phyloP scores from a whole-genome alignment of 2,113 vertebrate species.

The Cebidichthys violaceus region DNA sequence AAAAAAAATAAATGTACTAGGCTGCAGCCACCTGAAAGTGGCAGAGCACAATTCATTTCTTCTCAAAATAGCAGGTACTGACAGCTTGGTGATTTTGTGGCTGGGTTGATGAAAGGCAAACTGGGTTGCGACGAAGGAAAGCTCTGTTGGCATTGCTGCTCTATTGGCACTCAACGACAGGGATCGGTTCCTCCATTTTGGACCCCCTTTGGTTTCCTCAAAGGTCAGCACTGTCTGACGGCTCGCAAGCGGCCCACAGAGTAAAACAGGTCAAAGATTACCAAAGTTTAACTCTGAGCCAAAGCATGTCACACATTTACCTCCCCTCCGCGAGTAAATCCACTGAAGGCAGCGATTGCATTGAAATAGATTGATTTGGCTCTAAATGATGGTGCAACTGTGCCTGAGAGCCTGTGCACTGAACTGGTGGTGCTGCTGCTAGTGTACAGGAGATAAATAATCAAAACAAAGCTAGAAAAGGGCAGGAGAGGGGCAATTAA shows the following conservation, averaged over 20 bases:
- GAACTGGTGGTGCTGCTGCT: conserved; percentile 1
- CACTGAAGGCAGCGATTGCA: neutral
- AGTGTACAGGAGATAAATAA: conserved; percentile 17
- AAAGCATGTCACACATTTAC: neutral
- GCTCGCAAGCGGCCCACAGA: neutral
- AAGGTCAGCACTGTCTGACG: conserved; percentile 42
- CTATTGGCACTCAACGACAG: neutral
- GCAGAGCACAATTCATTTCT: neutral
- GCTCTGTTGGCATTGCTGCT: neutral
- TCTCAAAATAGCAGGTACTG: neutral
- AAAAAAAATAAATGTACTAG: conserved; percentile 4
- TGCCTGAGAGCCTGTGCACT: neutral
- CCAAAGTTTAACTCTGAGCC: neutral
- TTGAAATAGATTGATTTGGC: neutral
- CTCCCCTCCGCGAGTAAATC: neutral
- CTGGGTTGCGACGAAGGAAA: neutral
- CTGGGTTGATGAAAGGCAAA: neutral
- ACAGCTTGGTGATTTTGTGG: neutral
- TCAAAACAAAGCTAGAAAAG: neutral
- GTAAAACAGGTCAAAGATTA: conserved; percentile 19
- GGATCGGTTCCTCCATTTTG: neutral
- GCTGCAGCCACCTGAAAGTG: neutral
- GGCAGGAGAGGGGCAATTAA: conserved; percentile 17
- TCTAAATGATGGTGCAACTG: neutral
- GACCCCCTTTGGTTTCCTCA: neutral